Percentiles rank a stretch among this genome's conserved stretches.
Evolutionary conservation across 2,888 invertebrate species (phyloP).

Genomic region (Herminia tarsipennalis): DNA sequence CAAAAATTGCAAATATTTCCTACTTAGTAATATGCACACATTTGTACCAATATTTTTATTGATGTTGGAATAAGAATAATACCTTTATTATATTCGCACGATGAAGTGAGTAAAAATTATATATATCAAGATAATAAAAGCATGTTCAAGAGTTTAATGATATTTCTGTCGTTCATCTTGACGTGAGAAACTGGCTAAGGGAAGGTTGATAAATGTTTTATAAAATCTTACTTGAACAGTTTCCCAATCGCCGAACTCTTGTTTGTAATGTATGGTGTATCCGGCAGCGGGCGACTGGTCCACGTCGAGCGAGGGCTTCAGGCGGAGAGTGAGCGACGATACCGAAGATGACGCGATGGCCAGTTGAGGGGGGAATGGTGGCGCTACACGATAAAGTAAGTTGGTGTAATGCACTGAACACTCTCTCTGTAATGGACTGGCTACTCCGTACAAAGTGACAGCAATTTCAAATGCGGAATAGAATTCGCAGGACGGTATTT

Average conservation of each 20-base stretch:
- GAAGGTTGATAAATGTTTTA: not conserved
- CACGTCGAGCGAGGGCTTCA: conserved; percentile 87
- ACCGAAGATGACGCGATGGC: conserved; percentile 82
- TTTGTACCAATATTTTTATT: no score
- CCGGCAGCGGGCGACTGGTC: conserved; percentile 96
- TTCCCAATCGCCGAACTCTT: conserved; percentile 98
- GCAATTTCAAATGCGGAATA: no score
- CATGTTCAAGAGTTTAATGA: no score
- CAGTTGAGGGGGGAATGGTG: conserved; percentile 81
- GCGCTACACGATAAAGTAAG: conserved; percentile 55
- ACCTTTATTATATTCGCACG: no score
- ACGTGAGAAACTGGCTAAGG: not conserved
- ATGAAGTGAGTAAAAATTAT: no score
- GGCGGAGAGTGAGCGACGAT: conserved; percentile 78
- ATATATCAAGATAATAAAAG: no score
- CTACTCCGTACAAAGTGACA: no score
- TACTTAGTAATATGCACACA: no score
- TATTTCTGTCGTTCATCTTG: no score
- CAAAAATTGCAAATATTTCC: no score
- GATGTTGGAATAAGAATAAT: no score
- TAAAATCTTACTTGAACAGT: conserved; percentile 87
- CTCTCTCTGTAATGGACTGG: not conserved
- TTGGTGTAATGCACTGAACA: not conserved
- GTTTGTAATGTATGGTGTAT: conserved; percentile 96
- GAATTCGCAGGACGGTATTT: no score